Conservation (phyloP, 1,140 invertebrate species). For the Phenacoccus solenopsis region DNA sequence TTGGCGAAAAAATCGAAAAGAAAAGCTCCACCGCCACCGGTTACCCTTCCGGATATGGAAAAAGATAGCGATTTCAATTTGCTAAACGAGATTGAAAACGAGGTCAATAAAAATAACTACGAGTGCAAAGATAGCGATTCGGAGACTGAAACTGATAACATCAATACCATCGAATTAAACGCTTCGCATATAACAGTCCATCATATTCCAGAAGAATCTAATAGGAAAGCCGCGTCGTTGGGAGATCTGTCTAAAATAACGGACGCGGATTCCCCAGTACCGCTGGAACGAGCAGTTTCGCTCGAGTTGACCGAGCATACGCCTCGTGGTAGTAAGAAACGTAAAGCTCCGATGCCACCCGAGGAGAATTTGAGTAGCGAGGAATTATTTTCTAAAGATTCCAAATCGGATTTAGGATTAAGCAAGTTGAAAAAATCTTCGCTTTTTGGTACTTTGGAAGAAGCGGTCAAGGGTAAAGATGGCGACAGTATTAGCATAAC, state of each 20-base stretch:
- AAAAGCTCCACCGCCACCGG: constrained; percentile 54
- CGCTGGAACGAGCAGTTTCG: constrained; percentile 65
- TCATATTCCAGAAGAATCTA: constrained; percentile 48
- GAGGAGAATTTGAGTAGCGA: constrained; percentile 35
- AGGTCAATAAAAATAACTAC: constrained; percentile 2
- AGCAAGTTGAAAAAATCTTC: constrained; percentile 50
- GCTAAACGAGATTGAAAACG: neutral
- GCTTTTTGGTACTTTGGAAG: constrained; percentile 38
- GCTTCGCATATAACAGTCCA: constrained; percentile 60
- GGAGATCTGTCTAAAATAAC: constrained; percentile 66
- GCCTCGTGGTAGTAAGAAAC: constrained; percentile 48
- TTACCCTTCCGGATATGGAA: neutral
- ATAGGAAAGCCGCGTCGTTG: constrained; percentile 62
- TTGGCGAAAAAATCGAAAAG: constrained; percentile 50
- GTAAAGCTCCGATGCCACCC: constrained; percentile 44
- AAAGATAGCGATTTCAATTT: neutral
- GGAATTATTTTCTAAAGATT: constrained; percentile 40
- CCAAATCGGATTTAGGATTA: constrained; percentile 41
- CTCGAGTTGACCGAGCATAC: constrained; percentile 58
- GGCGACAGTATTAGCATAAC: constrained; percentile 19
- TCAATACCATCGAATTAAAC: constrained; percentile 52
- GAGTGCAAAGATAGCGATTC: constrained; percentile 36
- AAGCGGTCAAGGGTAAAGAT: constrained; percentile 39
- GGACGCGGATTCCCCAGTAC: constrained; percentile 38
- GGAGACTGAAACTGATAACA: constrained; percentile 29